These are phyloP conservation scores for Thamnophis elegans DNA, from an alignment of 2,797 vertebrate species.

Conservation along the genomic window DNA sequence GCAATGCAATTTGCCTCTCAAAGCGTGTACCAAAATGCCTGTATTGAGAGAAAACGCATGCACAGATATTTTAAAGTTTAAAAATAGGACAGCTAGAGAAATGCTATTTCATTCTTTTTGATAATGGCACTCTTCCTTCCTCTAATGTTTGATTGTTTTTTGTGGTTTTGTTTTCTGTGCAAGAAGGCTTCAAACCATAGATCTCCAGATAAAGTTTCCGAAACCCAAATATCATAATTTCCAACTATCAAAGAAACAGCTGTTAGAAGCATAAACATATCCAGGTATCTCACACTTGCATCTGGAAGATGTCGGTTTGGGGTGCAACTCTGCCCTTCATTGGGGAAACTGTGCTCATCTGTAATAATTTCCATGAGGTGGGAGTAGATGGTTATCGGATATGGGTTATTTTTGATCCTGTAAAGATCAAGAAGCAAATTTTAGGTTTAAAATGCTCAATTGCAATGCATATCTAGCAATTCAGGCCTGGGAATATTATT, in stretches of 20 bases:
- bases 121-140: background rate
- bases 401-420: background rate
- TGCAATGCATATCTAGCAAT: too few relatives aligned
- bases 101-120: background rate
- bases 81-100: background rate
- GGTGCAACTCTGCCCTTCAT: background rate
- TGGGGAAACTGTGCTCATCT: background rate
- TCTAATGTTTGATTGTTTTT: background rate
- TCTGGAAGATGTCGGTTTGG: background rate
- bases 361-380: too few relatives aligned
- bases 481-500: background rate
- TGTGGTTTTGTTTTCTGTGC: background rate
- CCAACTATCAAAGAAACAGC: background rate
- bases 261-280: background rate
- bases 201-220: background rate
- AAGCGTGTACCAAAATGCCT: background rate
- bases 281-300: background rate
- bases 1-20: background rate
- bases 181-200: background rate
- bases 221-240: background rate
- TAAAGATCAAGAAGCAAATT: background rate
- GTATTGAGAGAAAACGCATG: background rate
- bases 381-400: too few relatives aligned
- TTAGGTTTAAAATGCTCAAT: background rate
- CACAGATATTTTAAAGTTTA: background rate